A percentile compares a stretch with the other conserved stretches of the same genome.
These are phyloP conservation scores for Ictalurus punctatus DNA, from an alignment of 2,113 vertebrate genomes.

Conservation along the genomic window DNA sequence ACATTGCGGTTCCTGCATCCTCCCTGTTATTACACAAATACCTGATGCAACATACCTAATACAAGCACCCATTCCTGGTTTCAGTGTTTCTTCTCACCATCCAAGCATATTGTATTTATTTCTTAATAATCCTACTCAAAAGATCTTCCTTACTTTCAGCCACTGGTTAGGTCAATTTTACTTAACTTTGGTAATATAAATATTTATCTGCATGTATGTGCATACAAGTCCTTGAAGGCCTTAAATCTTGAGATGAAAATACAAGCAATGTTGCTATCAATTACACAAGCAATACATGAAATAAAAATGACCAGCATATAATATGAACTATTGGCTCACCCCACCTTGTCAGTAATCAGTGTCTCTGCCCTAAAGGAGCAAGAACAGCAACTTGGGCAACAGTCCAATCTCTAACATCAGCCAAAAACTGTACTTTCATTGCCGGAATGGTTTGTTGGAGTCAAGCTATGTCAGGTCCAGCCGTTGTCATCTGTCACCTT, in stretches of 20 bases:
- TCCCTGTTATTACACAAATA: conserved; percentile 40
- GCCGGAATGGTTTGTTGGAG: not conserved
- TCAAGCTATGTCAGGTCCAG: conserved; percentile 47
- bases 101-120: conserved; percentile 22
- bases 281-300: not conserved
- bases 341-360: conserved; percentile 9
- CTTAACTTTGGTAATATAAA: conserved; percentile 21
- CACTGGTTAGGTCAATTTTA: conserved; percentile 12
- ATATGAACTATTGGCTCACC: not conserved
- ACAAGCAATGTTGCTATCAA: not conserved
- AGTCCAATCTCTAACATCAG: not conserved
- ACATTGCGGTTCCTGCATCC: conserved; percentile 8
- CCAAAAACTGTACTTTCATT: not conserved
- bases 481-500: conserved; percentile 44
- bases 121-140: conserved; percentile 30
- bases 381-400: conserved; percentile 11
- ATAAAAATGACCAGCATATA: conserved; percentile 24
- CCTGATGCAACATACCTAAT: conserved; percentile 31
- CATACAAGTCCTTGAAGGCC: not conserved
- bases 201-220: not conserved
- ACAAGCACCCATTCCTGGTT: conserved; percentile 10
- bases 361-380: not conserved
- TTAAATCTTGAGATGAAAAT: not conserved
- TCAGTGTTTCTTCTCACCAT: not conserved
- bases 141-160: not conserved